Percentiles rank a stretch among this genome's conserved stretches.
Conservation (phyloP, 2,113 vertebrate genomes). For the Paramormyrops kingsleyae region DNA sequence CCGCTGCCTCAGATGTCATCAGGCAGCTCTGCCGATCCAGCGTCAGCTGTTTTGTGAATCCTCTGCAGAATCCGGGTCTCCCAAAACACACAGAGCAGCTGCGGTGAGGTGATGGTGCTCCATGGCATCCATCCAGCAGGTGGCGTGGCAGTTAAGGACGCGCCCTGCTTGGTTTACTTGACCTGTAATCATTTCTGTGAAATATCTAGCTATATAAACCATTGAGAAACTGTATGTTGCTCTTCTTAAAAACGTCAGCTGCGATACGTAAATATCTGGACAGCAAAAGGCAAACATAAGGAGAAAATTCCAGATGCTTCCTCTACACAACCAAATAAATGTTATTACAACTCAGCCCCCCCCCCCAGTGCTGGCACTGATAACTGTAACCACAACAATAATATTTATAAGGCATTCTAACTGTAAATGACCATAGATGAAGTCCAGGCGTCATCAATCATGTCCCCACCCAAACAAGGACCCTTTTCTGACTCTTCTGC, state of each 20-base stretch:
- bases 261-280: neutral
- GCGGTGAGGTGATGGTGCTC: neutral
- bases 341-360: neutral
- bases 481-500: neutral
- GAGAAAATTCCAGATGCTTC: slow-evolving; percentile 9
- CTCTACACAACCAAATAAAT: neutral
- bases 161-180: neutral
- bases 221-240: neutral
- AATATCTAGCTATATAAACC: neutral
- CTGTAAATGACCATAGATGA: neutral
- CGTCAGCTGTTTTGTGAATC: neutral
- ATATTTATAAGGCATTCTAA: slow-evolving; percentile 1
- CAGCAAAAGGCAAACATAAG: neutral
- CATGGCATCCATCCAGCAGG: neutral
- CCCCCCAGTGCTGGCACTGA: neutral
- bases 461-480: neutral
- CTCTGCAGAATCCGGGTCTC: neutral
- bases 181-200: neutral
- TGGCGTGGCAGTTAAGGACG: neutral
- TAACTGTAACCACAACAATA: slow-evolving; percentile 3
- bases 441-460: neutral
- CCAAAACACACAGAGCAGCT: neutral
- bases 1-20: neutral
- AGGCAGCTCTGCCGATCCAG: neutral
- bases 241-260: neutral